These are phyloP conservation scores for Battus philenor DNA, from an alignment of 1,140 invertebrate genomes.

Conservation along the genomic window DNA sequence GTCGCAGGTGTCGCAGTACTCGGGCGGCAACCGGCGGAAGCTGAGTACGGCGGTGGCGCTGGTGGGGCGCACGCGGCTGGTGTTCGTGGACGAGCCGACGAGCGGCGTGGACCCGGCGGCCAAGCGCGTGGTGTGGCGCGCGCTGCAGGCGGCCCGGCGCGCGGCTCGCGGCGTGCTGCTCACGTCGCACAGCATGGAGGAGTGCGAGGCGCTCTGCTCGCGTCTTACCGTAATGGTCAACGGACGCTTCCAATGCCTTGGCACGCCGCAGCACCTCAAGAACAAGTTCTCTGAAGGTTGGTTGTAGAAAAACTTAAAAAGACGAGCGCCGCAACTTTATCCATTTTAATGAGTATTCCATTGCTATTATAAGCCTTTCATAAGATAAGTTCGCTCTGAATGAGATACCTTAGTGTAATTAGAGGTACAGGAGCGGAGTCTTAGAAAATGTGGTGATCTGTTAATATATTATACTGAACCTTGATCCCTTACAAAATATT, in stretches of 20 bases:
- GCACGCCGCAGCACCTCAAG: slow-evolving; percentile 81
- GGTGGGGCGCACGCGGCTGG: slow-evolving; percentile 89
- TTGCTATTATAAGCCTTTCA: too few species aligned
- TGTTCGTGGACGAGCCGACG: slow-evolving; percentile 92
- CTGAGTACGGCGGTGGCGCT: slow-evolving; percentile 95
- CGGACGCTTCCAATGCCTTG: slow-evolving; percentile 85
- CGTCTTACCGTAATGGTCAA: slow-evolving; percentile 92
- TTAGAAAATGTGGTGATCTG: too few species aligned
- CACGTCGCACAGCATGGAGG: slow-evolving; percentile 91
- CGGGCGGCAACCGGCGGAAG: slow-evolving; percentile 96
- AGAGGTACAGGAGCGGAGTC: too few species aligned
- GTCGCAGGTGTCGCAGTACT: slow-evolving; percentile 81
- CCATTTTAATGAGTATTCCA: too few species aligned
- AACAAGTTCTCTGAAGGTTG: slow-evolving; percentile 77
- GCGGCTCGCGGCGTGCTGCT: slow-evolving; percentile 84
- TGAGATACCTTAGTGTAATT: too few species aligned
- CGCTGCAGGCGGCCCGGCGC: slow-evolving; percentile 76
- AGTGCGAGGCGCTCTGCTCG: slow-evolving; percentile 93
- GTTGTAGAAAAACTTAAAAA: too few species aligned
- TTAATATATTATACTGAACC: too few species aligned
- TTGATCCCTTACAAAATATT: too few species aligned
- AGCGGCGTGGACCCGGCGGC: slow-evolving; percentile 90
- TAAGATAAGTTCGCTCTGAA: too few species aligned
- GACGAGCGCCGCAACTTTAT: too few species aligned
- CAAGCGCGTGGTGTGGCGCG: slow-evolving; percentile 87